phyloP scores from a whole-genome alignment of 2,888 invertebrate species.

The Mythimna albipuncta region DNA sequence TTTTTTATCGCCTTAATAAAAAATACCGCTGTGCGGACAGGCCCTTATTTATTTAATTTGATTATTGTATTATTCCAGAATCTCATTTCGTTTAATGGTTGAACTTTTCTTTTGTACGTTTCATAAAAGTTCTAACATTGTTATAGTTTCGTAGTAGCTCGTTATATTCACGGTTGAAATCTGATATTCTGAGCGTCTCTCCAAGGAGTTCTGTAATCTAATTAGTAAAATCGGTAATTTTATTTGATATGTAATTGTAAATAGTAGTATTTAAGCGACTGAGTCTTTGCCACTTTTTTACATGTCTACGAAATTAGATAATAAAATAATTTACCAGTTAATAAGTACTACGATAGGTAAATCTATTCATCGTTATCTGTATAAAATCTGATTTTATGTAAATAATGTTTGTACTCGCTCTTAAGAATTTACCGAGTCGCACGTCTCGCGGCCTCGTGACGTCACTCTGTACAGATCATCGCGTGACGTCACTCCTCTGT shows the following conservation, averaged over 20 bases:
- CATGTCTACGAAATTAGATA: constrained; percentile 84
- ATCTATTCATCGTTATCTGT: constrained; percentile 78
- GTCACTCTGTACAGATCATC: constrained; percentile 45
- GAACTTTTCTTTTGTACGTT: constrained; percentile 44
- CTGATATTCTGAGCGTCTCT: constrained; percentile 38
- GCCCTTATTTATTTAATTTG: constrained; percentile 38
- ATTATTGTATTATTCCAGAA: constrained; percentile 39
- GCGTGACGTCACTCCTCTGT: constrained; percentile 12
- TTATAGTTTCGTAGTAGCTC: constrained; percentile 24
- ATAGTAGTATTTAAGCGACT: constrained; percentile 87
- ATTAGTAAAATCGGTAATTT: constrained; percentile 54
- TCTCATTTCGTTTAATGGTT: constrained; percentile 47
- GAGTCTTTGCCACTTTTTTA: constrained; percentile 90
- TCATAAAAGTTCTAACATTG: constrained; percentile 20
- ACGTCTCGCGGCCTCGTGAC: constrained; percentile 16
- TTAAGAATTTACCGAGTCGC: constrained; percentile 70
- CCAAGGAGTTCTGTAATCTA: constrained; percentile 27
- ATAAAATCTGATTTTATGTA: constrained; percentile 80
- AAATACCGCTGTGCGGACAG: too few relatives aligned
- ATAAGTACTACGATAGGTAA: constrained; percentile 67
- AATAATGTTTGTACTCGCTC: constrained; percentile 84
- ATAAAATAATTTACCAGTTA: constrained; percentile 68
- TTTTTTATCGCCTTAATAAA: too few relatives aligned
- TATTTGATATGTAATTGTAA: constrained; percentile 73
- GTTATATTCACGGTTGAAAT: constrained; percentile 21